These are phyloP conservation scores for Notothenia coriiceps DNA, from an alignment of 2,113 vertebrate genomes.

Conservation along the genomic window DNA sequence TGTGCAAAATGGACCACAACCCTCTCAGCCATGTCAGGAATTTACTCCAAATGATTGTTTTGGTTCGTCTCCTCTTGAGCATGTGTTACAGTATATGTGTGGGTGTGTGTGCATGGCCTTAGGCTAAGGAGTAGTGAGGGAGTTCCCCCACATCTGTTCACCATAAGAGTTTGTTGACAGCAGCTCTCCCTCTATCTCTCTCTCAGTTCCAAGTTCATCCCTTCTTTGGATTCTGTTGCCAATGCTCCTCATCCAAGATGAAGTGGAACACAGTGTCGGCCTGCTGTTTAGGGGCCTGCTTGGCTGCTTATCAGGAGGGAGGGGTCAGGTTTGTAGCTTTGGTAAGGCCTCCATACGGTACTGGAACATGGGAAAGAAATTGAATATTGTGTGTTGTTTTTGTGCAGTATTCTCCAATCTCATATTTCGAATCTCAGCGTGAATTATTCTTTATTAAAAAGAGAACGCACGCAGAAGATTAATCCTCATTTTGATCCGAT, in stretches of 20 bases:
- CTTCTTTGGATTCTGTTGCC: constrained; percentile 64
- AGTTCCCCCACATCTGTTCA: constrained; percentile 88
- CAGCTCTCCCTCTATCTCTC: constrained; percentile 36
- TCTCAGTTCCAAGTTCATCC: constrained; percentile 54
- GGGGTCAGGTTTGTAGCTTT: constrained; percentile 33
- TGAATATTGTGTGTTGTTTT: not conserved
- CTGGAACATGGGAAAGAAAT: not conserved
- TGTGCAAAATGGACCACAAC: constrained; percentile 64
- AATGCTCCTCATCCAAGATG: constrained; percentile 70
- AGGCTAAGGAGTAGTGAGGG: constrained; percentile 79
- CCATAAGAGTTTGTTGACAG: constrained; percentile 73
- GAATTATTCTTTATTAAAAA: constrained; percentile 44
- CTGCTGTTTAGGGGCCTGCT: constrained; percentile 42
- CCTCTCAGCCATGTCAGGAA: constrained; percentile 82
- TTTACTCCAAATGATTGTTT: constrained; percentile 85
- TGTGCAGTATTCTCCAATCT: constrained; percentile 11
- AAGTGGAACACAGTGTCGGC: constrained; percentile 59
- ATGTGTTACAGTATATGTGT: constrained; percentile 60
- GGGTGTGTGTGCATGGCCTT: constrained; percentile 65
- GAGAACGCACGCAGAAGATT: constrained; percentile 1
- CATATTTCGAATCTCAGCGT: constrained; percentile 40
- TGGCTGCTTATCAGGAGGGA: constrained; percentile 45
- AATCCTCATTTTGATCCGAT: constrained; percentile 56
- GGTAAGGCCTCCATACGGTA: constrained; percentile 21
- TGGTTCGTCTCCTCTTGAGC: constrained; percentile 65